These are phyloP conservation scores for Acridotheres tristis DNA, from an alignment of 2,797 vertebrate genomes.

Conservation along the genomic window DNA sequence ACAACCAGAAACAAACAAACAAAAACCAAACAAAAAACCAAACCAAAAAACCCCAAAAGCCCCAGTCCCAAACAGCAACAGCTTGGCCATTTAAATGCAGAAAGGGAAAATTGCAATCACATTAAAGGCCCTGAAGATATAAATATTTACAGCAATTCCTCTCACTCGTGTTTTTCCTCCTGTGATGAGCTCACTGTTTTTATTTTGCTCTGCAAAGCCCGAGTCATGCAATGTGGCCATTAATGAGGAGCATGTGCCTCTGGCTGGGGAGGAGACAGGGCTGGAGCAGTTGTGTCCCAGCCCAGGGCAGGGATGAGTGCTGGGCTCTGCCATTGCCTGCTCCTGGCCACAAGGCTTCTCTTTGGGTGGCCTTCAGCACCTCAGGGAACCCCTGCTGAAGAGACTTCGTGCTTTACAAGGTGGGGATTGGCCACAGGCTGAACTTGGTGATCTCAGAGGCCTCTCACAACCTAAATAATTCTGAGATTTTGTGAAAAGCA, in stretches of 20 bases:
- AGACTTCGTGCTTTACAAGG: not conserved
- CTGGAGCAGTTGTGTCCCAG: not conserved
- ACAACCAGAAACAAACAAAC: no score
- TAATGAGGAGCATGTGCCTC: constrained; percentile 58
- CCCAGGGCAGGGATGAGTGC: not conserved
- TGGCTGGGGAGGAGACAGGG: not conserved
- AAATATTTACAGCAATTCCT: constrained; percentile 55
- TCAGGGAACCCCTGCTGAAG: not conserved
- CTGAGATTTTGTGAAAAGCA: not conserved
- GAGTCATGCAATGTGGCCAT: constrained; percentile 45
- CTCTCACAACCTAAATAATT: not conserved
- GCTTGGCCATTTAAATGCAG: not conserved
- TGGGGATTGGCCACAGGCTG: not conserved
- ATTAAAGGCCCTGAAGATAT: not conserved
- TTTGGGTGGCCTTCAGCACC: not conserved
- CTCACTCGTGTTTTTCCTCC: constrained; percentile 23
- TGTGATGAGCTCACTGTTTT: constrained; percentile 56
- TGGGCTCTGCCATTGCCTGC: not conserved
- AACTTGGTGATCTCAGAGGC: not conserved
- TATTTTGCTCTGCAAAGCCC: not conserved
- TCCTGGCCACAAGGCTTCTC: not conserved
- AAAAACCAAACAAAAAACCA: no score
- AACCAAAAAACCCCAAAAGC: no score
- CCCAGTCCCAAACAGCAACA: not conserved
- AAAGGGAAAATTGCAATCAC: not conserved